Percentiles rank a stretch among this genome's conserved stretches.
phyloP scores from a whole-genome alignment of 2,113 vertebrate species.

The Solenodon paradoxus region DNA sequence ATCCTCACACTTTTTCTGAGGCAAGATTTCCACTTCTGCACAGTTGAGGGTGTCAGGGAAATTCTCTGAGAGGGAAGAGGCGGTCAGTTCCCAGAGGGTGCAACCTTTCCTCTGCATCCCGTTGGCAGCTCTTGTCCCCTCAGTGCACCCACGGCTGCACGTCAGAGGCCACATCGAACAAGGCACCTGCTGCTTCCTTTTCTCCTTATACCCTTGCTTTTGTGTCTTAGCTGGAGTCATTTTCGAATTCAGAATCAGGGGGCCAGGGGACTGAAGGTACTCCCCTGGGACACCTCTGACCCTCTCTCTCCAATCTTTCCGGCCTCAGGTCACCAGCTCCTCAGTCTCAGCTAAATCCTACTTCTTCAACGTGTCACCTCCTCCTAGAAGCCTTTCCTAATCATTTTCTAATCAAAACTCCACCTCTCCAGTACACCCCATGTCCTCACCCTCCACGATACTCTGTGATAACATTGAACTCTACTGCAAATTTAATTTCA shows the following conservation, averaged over 20 bases:
- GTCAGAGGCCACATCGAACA: fast-evolving
- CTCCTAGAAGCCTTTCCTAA: background rate
- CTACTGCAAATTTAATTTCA: background rate
- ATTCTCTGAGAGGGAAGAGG: conserved; percentile 48
- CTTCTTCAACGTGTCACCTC: background rate
- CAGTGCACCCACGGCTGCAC: background rate
- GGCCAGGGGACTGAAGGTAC: background rate
- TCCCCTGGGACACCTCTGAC: background rate
- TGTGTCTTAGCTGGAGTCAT: background rate
- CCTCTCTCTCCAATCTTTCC: background rate
- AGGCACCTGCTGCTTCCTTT: background rate
- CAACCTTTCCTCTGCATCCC: background rate
- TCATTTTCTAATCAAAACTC: background rate
- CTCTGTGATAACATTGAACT: background rate
- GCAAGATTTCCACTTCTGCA: conserved; percentile 53
- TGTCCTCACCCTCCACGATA: background rate
- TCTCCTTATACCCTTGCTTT: background rate
- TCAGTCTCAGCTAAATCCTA: background rate
- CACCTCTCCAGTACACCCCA: background rate
- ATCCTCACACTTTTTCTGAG: conserved; percentile 42
- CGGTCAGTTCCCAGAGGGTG: background rate
- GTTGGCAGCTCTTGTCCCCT: background rate
- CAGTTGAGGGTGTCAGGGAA: conserved; percentile 71
- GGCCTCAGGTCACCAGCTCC: background rate
- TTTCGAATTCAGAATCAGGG: background rate